phyloP scores from a whole-genome alignment of 2,113 vertebrate species.

The Ictidomys tridecemlineatus region DNA sequence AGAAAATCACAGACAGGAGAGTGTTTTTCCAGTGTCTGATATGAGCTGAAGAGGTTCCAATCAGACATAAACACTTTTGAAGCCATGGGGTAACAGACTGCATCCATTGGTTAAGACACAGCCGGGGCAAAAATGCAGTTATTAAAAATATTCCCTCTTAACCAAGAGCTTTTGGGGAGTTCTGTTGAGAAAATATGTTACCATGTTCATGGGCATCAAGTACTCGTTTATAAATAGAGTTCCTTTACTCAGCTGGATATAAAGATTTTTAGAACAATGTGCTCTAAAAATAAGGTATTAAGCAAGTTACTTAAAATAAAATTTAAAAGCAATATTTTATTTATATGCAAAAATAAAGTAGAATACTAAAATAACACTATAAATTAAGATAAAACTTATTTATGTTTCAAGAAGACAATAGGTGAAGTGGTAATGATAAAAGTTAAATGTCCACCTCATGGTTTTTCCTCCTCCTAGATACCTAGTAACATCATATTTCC shows the following conservation, averaged over 20 bases:
- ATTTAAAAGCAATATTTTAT: not conserved
- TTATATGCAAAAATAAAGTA: not conserved
- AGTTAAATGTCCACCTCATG: fast-evolving
- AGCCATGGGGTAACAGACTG: slow-evolving; percentile 19
- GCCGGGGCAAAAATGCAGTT: not conserved
- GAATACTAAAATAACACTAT: not conserved
- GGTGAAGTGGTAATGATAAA: not conserved
- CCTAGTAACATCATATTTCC: not conserved
- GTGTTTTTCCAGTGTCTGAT: slow-evolving; percentile 24
- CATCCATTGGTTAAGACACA: not conserved
- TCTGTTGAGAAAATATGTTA: not conserved
- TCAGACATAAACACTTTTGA: slow-evolving; percentile 59
- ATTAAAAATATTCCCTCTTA: not conserved
- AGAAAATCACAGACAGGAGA: slow-evolving; percentile 28
- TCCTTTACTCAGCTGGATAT: not conserved
- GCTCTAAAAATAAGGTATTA: not conserved
- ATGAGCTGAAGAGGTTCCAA: slow-evolving; percentile 55
- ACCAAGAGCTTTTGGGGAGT: not conserved
- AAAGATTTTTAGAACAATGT: not conserved
- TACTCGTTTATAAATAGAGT: not conserved
- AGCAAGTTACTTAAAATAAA: not conserved
- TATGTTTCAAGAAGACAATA: not conserved
- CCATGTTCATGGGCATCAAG: not conserved
- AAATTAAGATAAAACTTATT: not conserved
- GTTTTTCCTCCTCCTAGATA: not conserved